Conservation (phyloP, 2,113 vertebrate species). For the Cynocephalus volans region DNA sequence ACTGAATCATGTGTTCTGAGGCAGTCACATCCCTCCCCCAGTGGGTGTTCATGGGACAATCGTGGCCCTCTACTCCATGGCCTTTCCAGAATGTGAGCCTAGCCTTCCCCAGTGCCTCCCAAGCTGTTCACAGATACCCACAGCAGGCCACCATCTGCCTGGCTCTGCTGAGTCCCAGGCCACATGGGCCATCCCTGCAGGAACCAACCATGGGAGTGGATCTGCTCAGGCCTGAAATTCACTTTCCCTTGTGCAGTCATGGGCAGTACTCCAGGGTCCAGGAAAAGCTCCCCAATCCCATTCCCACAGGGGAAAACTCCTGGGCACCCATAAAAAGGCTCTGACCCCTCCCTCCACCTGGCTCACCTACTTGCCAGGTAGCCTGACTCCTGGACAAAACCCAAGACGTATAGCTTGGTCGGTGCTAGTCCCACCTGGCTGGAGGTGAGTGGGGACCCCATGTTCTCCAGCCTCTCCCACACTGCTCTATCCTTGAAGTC, state of each 20-base stretch:
- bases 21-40: not conserved
- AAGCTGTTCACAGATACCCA: not conserved
- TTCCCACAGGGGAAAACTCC: not conserved
- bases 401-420: not conserved
- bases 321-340: not conserved
- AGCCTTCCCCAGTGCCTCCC: not conserved
- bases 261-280: not conserved
- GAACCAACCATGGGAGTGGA: not conserved
- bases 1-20: not conserved
- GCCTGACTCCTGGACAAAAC: not conserved
- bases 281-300: slow-evolving; percentile 36
- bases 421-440: not conserved
- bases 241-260: not conserved
- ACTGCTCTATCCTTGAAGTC: not conserved
- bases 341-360: not conserved
- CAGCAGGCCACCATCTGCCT: not conserved
- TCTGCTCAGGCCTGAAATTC: not conserved
- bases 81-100: not conserved
- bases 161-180: not conserved
- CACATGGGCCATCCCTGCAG: not conserved
- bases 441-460: not conserved
- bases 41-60: not conserved
- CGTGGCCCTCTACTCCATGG: not conserved
- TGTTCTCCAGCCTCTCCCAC: not conserved
- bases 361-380: not conserved